These are phyloP conservation scores for Orthosia incerta DNA, from an alignment of 2,888 invertebrate genomes.

Conservation along the genomic window DNA sequence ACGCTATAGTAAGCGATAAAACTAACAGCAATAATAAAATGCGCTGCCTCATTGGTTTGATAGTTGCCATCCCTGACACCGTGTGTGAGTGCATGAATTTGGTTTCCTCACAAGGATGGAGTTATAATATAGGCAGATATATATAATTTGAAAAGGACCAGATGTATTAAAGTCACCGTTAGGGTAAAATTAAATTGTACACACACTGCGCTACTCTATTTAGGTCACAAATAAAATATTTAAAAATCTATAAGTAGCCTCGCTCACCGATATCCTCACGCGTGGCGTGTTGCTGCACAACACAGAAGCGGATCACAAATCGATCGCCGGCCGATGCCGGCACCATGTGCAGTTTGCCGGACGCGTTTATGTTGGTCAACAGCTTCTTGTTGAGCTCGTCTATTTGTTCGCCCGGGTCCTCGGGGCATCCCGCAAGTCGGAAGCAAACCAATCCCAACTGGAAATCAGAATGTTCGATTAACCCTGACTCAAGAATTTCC, in stretches of 20 bases:
- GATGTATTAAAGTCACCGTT: neutral
- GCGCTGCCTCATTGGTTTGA: neutral
- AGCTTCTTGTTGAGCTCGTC: constrained; percentile 97
- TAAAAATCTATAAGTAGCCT: constrained; percentile 70
- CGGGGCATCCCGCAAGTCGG: constrained; percentile 93
- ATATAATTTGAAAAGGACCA: neutral
- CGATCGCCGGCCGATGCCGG: constrained; percentile 97
- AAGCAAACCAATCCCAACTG: constrained; percentile 98
- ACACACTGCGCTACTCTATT: neutral
- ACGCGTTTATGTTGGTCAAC: constrained; percentile 97
- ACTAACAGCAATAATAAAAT: neutral
- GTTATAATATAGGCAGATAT: neutral
- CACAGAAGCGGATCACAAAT: constrained; percentile 98
- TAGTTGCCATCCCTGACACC: too few species aligned
- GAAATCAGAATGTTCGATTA: constrained; percentile 45
- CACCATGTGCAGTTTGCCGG: constrained; percentile 99
- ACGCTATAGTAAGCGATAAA: too few species aligned
- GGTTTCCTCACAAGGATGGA: neutral
- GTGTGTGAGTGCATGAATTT: too few species aligned
- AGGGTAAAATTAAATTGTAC: neutral
- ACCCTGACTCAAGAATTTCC: neutral
- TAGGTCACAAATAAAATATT: constrained; percentile 20
- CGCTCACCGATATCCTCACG: constrained; percentile 95
- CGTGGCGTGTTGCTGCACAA: constrained; percentile 97
- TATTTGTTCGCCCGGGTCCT: constrained; percentile 81